These are phyloP conservation scores for Synanthedon formicaeformis DNA, from an alignment of 2,888 invertebrate genomes.

Conservation along the genomic window DNA sequence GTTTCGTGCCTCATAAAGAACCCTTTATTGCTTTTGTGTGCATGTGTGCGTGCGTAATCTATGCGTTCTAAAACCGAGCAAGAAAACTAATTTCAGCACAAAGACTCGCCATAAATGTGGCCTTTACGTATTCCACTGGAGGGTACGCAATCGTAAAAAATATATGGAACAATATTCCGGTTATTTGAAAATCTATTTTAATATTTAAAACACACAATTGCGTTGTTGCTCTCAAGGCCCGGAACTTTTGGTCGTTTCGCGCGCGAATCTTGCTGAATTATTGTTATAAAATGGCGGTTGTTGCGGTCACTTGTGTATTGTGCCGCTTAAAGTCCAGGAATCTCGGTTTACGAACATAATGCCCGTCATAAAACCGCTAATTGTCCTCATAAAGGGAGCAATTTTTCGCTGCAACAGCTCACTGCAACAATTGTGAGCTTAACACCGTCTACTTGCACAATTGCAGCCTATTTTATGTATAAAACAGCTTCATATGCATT, in stretches of 20 bases:
- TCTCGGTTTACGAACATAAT: slow-evolving; percentile 29
- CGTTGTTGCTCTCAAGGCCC: slow-evolving; percentile 19
- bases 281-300: slow-evolving; percentile 48
- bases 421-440: too few species aligned
- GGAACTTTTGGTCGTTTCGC: slow-evolving; percentile 45
- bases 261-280: slow-evolving; percentile 58
- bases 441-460: too few species aligned
- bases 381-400: slow-evolving; percentile 34
- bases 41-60: slow-evolving; percentile 36
- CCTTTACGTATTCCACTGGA: slow-evolving; percentile 2
- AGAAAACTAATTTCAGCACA: slow-evolving; percentile 14
- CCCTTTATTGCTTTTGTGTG: slow-evolving; percentile 33
- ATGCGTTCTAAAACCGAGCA: slow-evolving; percentile 24
- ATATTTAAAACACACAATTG: slow-evolving; percentile 30
- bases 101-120: slow-evolving; percentile 10
- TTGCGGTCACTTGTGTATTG: slow-evolving; percentile 36
- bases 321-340: slow-evolving; percentile 20
- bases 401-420: slow-evolving; percentile 17
- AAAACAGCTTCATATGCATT: too few species aligned
- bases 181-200: slow-evolving; percentile 21
- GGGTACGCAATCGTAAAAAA: neutral
- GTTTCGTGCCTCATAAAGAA: slow-evolving; percentile 45
- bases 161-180: slow-evolving; percentile 10
- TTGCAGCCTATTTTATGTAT: too few species aligned
- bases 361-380: slow-evolving; percentile 43